Evolutionary conservation across 2,888 invertebrate genomes (phyloP).

Genomic region (Drosophila meridionalis): DNA sequence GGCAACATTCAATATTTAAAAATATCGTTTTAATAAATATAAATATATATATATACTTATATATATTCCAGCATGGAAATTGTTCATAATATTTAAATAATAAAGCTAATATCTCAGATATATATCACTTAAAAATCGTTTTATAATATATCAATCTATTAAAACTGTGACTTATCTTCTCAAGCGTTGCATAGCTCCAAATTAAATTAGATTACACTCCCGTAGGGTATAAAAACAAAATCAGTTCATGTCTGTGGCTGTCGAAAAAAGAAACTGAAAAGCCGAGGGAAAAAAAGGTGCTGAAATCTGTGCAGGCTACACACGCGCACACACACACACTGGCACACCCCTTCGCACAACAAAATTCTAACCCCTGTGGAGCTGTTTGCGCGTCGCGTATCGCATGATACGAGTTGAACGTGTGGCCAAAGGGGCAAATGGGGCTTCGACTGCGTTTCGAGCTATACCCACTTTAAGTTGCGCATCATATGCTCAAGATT

Average conservation of each 20-base stretch:
- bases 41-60: not conserved
- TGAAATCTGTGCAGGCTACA: conserved; percentile 65
- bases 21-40: not conserved
- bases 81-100: not conserved
- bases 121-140: not conserved
- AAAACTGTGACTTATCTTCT: not conserved
- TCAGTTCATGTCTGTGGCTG: conserved; percentile 64
- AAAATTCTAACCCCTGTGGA: conserved; percentile 21
- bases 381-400: conserved; percentile 38
- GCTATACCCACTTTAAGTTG: conserved; percentile 48
- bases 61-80: not conserved
- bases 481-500: conserved; percentile 59
- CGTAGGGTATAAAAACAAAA: conserved; percentile 33
- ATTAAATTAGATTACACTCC: not conserved
- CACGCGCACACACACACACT: not conserved
- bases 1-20: not conserved
- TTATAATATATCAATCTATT: not conserved
- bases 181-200: conserved; percentile 5
- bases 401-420: conserved; percentile 33
- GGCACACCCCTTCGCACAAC: not conserved
- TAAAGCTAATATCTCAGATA: not conserved
- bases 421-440: conserved; percentile 14
- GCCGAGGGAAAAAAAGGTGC: conserved; percentile 43
- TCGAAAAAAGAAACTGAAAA: not conserved
- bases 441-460: conserved; percentile 1